phyloP scores from a whole-genome alignment of 2,888 invertebrate species.

The Diarsia dahlii region DNA sequence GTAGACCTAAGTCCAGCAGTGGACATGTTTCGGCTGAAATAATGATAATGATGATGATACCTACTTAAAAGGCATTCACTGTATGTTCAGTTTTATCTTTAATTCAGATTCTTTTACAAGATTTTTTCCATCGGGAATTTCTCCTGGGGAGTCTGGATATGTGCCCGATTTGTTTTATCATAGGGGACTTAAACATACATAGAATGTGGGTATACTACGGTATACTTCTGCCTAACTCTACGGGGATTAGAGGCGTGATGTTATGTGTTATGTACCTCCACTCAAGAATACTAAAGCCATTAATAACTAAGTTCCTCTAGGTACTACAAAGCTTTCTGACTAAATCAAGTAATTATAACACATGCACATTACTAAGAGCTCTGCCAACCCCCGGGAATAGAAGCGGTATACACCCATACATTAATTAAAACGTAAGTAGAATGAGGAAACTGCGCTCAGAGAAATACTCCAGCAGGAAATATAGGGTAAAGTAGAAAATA shows the following conservation, averaged over 20 bases:
- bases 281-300: slow-evolving; percentile 5
- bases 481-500: slow-evolving; percentile 40
- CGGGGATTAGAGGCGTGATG: too few species aligned
- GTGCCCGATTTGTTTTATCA: too few species aligned
- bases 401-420: slow-evolving; percentile 29
- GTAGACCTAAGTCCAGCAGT: too few species aligned
- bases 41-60: too few species aligned
- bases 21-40: too few species aligned
- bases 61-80: not conserved
- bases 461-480: slow-evolving; percentile 29
- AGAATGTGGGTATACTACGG: too few species aligned
- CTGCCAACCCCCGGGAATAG: slow-evolving; percentile 30
- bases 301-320: not conserved
- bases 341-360: slow-evolving; percentile 38
- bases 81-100: not conserved
- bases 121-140: too few species aligned
- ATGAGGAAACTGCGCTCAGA: slow-evolving; percentile 33
- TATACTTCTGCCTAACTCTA: too few species aligned
- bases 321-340: slow-evolving; percentile 22
- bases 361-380: slow-evolving; percentile 50
- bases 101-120: not conserved
- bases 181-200: too few species aligned
- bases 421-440: slow-evolving; percentile 49
- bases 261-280: too few species aligned
- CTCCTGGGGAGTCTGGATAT: too few species aligned